Evolutionary conservation across 2,113 vertebrate species (phyloP), one percentile per base, ranked within the genome.

Genomic region (Coturnix japonica): DNA sequence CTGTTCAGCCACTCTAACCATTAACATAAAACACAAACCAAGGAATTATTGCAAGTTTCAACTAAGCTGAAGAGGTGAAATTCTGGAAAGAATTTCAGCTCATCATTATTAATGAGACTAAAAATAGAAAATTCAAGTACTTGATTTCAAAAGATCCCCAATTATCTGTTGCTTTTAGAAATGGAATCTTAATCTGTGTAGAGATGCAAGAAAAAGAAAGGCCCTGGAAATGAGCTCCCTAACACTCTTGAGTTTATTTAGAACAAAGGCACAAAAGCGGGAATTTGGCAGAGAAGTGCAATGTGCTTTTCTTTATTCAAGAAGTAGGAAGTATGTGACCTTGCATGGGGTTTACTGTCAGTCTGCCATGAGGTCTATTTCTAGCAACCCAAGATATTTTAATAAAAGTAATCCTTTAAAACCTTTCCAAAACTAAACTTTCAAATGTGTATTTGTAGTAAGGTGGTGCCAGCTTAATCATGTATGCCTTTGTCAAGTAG

Each of bases 21-120:
- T 96, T 97, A 97, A 89, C 70, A 87, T 83, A 89, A 93, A 97
- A 95, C 94, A 96, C 65, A 94, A 89, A 93, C 95, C 93, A 94
- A 96, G 90, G 85, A 83, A 65, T 93, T 90, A 96, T 92, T 92
- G 94, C 87, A 93, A 94, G 96, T 97, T 97, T 96, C 88, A 87
- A 96, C 95, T 97, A 94, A 95, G 81, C 79, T 91, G 85, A 93
- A 97, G 97, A 96, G 96, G 92, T 93, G 88, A 95, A 94, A 96
- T 97, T 97, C 96, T 96, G 96, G 95, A 96, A 98, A 97, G 96
- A 95, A 95, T 95, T 96, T 97, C 95, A 96, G 88, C 96, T 93
- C 82, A 89, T 69, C 89, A 63, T 96, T 95, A 96, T 57, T 92
- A 92, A 95, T 14, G 16, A 28, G 46, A 71, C 95, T 94, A 95